Conservation (phyloP, 1,140 invertebrate species). For the Dendroctonus valens region DNA sequence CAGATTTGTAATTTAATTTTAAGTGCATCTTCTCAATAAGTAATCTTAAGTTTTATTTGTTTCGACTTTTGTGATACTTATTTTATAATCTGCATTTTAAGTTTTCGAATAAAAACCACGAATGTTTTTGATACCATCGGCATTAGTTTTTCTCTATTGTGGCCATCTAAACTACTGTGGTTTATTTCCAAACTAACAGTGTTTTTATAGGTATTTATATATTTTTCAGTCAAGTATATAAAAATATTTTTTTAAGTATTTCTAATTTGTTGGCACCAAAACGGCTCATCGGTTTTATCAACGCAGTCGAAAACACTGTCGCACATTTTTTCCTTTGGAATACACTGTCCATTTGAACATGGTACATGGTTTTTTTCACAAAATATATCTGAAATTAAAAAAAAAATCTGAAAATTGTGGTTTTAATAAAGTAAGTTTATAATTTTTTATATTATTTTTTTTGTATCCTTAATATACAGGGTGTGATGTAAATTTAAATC, state of each 20-base stretch:
- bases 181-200: background rate
- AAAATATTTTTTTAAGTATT: conserved; percentile 13
- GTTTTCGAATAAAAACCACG: too few relatives aligned
- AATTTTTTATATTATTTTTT: conserved; percentile 3
- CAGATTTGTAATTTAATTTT: conserved; percentile 39
- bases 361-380: conserved; percentile 53
- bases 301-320: conserved; percentile 63
- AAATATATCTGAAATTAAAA: conserved; percentile 35
- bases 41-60: conserved; percentile 9
- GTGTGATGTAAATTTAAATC: too few relatives aligned
- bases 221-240: conserved; percentile 1
- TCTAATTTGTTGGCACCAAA: conserved; percentile 53
- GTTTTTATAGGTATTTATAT: background rate
- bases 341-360: conserved; percentile 63
- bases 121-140: too few relatives aligned
- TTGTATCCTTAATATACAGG: background rate
- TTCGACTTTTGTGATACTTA: conserved; percentile 10
- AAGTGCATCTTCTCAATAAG: conserved; percentile 22
- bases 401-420: background rate
- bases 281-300: conserved; percentile 65
- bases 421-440: background rate
- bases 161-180: background rate
- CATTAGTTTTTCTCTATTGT: background rate
- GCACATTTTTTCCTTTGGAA: conserved; percentile 60
- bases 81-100: too few relatives aligned